Evolutionary conservation across 2,888 invertebrate genomes (phyloP).

Genomic region (Drosophila helvetica): DNA sequence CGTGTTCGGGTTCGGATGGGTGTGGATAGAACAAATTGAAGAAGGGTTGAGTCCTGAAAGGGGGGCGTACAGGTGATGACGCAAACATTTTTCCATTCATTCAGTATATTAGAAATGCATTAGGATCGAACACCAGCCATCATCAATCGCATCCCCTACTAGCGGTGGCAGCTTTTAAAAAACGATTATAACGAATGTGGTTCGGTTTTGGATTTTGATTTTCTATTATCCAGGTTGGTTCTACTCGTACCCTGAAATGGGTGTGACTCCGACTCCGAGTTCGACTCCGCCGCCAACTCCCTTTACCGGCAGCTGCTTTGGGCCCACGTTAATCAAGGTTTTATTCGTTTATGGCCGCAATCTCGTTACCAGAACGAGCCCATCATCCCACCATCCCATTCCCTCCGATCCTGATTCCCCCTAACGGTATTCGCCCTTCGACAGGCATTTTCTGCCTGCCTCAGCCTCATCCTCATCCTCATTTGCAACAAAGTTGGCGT

Average conservation of each 20-base stretch:
- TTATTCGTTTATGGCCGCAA: slow-evolving; percentile 66
- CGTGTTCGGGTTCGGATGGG: slow-evolving; percentile 12
- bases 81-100: slow-evolving; percentile 58
- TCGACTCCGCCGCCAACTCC: slow-evolving; percentile 48
- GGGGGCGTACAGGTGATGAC: slow-evolving; percentile 81
- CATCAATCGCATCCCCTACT: neutral
- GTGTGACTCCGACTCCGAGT: slow-evolving; percentile 20
- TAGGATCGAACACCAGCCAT: slow-evolving; percentile 39
- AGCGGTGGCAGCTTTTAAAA: slow-evolving; percentile 67
- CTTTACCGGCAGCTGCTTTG: slow-evolving; percentile 10
- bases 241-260: neutral
- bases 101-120: slow-evolving; percentile 72
- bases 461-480: neutral
- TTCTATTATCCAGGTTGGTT: slow-evolving; percentile 4
- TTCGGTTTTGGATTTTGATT: neutral
- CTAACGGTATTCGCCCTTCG: slow-evolving; percentile 55
- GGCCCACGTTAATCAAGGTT: slow-evolving; percentile 62
- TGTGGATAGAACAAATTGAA: slow-evolving; percentile 37
- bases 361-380: slow-evolving; percentile 53
- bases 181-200: slow-evolving; percentile 55
- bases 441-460: neutral
- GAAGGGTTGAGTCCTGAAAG: slow-evolving; percentile 7
- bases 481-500: slow-evolving; percentile 60
- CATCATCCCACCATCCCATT: neutral
- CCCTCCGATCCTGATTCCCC: slow-evolving; percentile 16